Evolutionary conservation across 1,140 invertebrate species (phyloP).

Genomic region (Formica exsecta): DNA sequence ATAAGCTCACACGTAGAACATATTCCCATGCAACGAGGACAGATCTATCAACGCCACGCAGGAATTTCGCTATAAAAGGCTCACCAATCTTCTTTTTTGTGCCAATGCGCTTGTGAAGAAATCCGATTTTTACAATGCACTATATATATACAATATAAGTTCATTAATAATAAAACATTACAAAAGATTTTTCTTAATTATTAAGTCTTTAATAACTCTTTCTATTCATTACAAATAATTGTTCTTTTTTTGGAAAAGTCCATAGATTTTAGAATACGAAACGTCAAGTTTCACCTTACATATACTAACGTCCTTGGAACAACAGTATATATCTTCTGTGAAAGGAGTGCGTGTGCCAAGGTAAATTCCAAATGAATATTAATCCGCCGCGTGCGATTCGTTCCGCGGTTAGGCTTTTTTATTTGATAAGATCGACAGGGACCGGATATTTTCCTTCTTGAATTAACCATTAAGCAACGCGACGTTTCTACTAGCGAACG

Average conservation of each 20-base stretch:
- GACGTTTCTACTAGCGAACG: not conserved
- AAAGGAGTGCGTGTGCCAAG: slow-evolving; percentile 7
- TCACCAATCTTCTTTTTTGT: not conserved
- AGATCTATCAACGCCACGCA: slow-evolving; percentile 44
- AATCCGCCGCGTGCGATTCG: not conserved
- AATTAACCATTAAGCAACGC: slow-evolving; percentile 33
- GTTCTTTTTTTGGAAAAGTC: not conserved
- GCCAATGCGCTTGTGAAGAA: not conserved
- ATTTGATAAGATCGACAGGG: slow-evolving; percentile 36
- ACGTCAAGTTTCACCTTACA: not conserved
- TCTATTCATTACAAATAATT: not conserved
- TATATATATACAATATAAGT: not conserved
- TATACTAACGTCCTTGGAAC: not conserved
- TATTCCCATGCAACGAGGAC: slow-evolving; percentile 12
- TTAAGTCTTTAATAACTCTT: not conserved
- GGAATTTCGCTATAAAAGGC: slow-evolving; percentile 22
- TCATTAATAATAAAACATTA: not conserved
- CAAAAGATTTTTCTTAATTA: not conserved
- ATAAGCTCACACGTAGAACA: slow-evolving; percentile 2
- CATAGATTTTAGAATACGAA: not conserved
- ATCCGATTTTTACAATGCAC: not conserved
- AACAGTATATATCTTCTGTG: not conserved
- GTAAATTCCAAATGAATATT: slow-evolving; percentile 17
- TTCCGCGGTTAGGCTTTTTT: no score
- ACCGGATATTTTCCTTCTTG: slow-evolving; percentile 32